Base-by-base conservation (phyloP, 2,113 vertebrate species). In the Pseudolaguvia tuberculata region DNA sequence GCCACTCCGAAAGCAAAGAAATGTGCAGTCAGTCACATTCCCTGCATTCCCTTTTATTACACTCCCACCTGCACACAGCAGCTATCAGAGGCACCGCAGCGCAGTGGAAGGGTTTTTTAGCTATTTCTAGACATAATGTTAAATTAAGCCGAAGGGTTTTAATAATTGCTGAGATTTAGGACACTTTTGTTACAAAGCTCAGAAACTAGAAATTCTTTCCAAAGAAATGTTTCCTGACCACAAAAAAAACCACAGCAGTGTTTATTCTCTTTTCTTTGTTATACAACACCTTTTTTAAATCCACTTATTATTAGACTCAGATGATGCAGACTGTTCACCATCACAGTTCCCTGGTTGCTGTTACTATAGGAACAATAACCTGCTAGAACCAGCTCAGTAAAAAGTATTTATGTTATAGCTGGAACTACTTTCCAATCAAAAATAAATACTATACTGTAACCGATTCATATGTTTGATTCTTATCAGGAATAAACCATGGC, bases 401-500 rank as follows among this genome's bases (percentile, higher is more conserved):
- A 10, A 13, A 17, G 45, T 1, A 47, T 47, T 47, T 47, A 65
- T 7, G n/a, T 63, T 63, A 47, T 14, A 65, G 39, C 42, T 0
- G 42, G 13, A 47, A 47, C 2, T 66, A 65, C 15, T 48, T 14
- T 66, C 23, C 15, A 1, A 48, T 23, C 63, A 42, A 42, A 35
- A 42, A 42, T 42, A 42, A 42, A 42, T 6, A 9, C 39, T 42
- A 42, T 42, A 42, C 7, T 21, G 53, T 56, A 31, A 47, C 20
- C 20, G 35, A 59, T 45, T 29, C 17, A 5, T 48, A 25, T 51
- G 35, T 68, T 45, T 73, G 4, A 50, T 57, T 72, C 62, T 73
- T 77, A 48, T 0, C 65, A 99, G 96, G 96, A 58, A 98, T 98
- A 75, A 99, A 99, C 87, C 95, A 99, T 0, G 96, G 96, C 1